Base-by-base conservation (phyloP, 2,113 vertebrate species). In the Dolichallabes microphthalmus region DNA sequence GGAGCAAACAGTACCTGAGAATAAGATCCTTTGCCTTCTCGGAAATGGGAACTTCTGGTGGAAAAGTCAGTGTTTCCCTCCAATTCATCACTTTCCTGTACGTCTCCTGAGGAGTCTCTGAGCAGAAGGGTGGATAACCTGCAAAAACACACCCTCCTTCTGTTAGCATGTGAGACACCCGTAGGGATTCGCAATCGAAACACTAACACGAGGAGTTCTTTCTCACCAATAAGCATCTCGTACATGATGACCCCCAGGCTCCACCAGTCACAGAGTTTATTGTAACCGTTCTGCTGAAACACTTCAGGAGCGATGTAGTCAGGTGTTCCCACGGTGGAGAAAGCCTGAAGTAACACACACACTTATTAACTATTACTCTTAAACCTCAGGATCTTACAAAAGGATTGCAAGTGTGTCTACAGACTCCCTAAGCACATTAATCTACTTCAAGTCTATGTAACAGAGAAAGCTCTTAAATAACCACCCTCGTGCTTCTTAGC, bases 41-140 rank as follows among this genome's bases (percentile, higher is more conserved):
- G 35, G 98, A 99, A 89, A 99, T 96, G 13, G 98, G 98, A 87
- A 99, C 98, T 91, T 99, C 98, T 20, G 98, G 98, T 73, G 98
- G 98, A 87, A 99, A 99, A 7, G 91, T 97, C 35, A 99, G 90
- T 0, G 98, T 99, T 93, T 99, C 98, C 90, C 97, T 94, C 98
- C 98, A 99, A 90, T 99, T 99, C 98, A 99, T 99, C 87, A 99
- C 98, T 87, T 99, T 99, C 91, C 98, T 97, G 25, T 99, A 99
- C 0, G 98, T 99, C 91, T 99, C 98, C 89, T 99, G 98, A 86
- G 98, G 98, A 1, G 98, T 99, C 94, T 99, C 98, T 0, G 98
- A 99, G 92, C 98, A 99, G 94, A 99, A 99, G 0, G 98, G 98
- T 35, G 98, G 98, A 86, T 99, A 99, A 85, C 98, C 98, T 99